These are phyloP conservation scores for Bilobella aurantiaca DNA, from an alignment of 1,140 invertebrate species.

Conservation along the genomic window DNA sequence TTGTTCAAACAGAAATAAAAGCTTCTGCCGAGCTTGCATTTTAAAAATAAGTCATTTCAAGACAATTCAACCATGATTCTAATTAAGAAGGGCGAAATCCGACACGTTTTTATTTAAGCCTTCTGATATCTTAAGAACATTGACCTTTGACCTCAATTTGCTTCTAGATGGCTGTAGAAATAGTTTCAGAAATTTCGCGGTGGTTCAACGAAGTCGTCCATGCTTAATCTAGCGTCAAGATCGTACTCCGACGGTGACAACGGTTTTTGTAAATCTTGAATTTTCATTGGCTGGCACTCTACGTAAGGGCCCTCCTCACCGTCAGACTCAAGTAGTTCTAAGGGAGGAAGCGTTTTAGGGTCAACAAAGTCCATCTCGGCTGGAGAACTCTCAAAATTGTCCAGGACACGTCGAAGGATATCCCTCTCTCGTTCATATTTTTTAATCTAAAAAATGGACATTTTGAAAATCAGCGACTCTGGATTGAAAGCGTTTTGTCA, in stretches of 20 bases:
- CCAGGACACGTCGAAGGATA: background rate
- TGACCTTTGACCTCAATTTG: too few species aligned
- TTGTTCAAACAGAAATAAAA: too few species aligned
- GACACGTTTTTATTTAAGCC: too few species aligned
- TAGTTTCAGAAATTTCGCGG: too few species aligned
- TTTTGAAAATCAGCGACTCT: background rate
- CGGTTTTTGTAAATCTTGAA: background rate
- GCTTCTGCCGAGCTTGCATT: too few species aligned
- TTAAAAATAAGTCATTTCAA: too few species aligned
- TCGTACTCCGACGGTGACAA: background rate
- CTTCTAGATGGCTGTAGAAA: too few species aligned
- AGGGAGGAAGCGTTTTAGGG: background rate
- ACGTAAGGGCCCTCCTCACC: background rate
- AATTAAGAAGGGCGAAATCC: too few species aligned
- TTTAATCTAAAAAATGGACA: background rate
- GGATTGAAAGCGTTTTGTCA: background rate
- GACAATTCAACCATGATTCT: too few species aligned
- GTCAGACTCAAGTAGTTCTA: background rate
- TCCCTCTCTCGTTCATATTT: background rate
- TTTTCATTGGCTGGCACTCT: background rate
- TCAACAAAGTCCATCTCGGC: background rate
- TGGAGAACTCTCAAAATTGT: background rate
- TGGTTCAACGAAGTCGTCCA: background rate
- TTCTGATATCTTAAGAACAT: too few species aligned
- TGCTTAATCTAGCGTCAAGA: too few species aligned